These are phyloP conservation scores for Clivina fossor DNA, from an alignment of 2,888 invertebrate species.

Conservation along the genomic window DNA sequence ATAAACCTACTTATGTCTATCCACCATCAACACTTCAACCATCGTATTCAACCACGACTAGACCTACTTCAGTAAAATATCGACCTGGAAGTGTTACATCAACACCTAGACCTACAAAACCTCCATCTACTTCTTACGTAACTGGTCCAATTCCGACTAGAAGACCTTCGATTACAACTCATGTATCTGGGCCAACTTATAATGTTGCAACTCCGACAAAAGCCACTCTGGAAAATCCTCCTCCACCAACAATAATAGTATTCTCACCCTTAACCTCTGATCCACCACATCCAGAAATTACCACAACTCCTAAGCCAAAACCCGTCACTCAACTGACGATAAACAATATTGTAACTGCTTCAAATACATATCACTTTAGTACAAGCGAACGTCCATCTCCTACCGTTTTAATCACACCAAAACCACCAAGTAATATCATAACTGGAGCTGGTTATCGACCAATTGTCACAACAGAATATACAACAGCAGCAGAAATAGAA, in stretches of 20 bases:
- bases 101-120: constrained; percentile 42
- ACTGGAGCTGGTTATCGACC: constrained; percentile 44
- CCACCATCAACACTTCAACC: constrained; percentile 38
- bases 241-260: constrained; percentile 63
- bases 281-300: constrained; percentile 36
- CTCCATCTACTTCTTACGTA: constrained; percentile 54
- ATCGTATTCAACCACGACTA: constrained; percentile 41
- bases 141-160: constrained; percentile 44
- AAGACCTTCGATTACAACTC: constrained; percentile 37
- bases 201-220: constrained; percentile 6
- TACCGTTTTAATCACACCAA: constrained; percentile 69
- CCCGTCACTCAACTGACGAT: constrained; percentile 56
- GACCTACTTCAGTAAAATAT: constrained; percentile 49
- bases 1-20: constrained; percentile 44
- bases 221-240: constrained; percentile 37
- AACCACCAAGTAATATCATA: constrained; percentile 55
- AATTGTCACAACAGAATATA: constrained; percentile 41
- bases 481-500: constrained; percentile 51
- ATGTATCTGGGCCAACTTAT: constrained; percentile 27
- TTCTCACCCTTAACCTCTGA: constrained; percentile 55
- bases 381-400: constrained; percentile 61
- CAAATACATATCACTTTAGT: constrained; percentile 54
- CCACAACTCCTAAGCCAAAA: constrained; percentile 50
- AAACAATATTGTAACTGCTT: constrained; percentile 63
- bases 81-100: constrained; percentile 43